Evolutionary conservation across 2,797 vertebrate species (phyloP).

Genomic region (Phrynocephalus vlangalii): DNA sequence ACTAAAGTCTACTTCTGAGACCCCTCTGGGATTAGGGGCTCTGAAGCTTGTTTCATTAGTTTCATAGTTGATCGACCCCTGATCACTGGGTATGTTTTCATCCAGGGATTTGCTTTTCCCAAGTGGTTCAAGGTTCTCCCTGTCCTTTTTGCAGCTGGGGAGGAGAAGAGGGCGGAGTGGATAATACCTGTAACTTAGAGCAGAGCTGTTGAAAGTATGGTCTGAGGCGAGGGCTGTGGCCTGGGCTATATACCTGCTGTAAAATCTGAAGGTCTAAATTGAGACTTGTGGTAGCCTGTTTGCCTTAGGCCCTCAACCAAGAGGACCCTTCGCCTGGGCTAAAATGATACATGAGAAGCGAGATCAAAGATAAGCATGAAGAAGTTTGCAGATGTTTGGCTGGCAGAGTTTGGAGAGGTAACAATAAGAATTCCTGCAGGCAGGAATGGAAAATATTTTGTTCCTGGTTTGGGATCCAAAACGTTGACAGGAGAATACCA

Average conservation of each 20-base stretch:
- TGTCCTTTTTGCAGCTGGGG: not conserved
- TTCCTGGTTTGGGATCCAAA: not conserved
- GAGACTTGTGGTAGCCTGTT: not conserved
- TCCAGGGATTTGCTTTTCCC: not conserved
- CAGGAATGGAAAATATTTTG: not conserved
- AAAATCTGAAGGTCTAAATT: not conserved
- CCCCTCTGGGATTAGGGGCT: too few species aligned
- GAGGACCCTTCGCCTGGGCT: not conserved
- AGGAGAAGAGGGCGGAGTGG: not conserved
- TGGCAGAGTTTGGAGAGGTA: not conserved
- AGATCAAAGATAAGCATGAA: not conserved
- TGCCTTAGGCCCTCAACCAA: not conserved
- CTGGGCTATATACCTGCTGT: not conserved
- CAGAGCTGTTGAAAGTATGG: too few species aligned
- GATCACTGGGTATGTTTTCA: not conserved
- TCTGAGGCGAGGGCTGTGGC: not conserved
- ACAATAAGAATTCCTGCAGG: not conserved
- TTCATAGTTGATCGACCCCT: too few species aligned
- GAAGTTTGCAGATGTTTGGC: not conserved
- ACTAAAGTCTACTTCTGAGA: too few species aligned
- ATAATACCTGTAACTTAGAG: not conserved
- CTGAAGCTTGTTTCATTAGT: too few species aligned
- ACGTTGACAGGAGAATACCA: too few species aligned
- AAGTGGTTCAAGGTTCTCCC: not conserved
- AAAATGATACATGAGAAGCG: not conserved